A percentile compares a stretch with the other conserved stretches of the same genome.
These are phyloP conservation scores for Drosophila suboccidentalis DNA, from an alignment of 2,888 invertebrate species.

Conservation along the genomic window DNA sequence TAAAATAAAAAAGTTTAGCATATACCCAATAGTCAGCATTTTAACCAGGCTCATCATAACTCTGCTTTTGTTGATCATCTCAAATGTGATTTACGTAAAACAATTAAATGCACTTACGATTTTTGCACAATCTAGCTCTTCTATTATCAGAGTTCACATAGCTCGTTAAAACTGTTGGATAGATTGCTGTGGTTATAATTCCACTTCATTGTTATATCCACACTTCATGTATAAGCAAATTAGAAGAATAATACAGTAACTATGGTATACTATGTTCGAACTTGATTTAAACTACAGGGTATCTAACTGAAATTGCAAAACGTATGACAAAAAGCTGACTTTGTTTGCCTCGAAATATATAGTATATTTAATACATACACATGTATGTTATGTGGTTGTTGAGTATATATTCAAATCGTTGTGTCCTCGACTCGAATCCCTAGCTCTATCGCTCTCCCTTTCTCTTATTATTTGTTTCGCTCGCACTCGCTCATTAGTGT, in stretches of 20 bases:
- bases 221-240: too few relatives aligned
- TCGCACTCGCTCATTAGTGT: constrained; percentile 46
- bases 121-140: neutral
- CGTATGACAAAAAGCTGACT: neutral
- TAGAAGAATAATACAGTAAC: neutral
- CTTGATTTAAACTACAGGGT: neutral
- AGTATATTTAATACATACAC: neutral
- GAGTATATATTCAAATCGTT: constrained; percentile 11
- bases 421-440: constrained; percentile 6
- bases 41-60: neutral
- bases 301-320: neutral
- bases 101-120: too few relatives aligned
- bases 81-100: neutral
- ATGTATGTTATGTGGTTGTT: too few relatives aligned
- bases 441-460: neutral
- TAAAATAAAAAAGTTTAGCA: neutral
- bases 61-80: neutral
- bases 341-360: constrained; percentile 7
- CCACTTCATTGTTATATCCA: too few relatives aligned
- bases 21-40: neutral
- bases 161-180: neutral
- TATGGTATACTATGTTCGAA: neutral
- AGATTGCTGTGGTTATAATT: too few relatives aligned
- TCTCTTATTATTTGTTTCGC: neutral
- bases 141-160: neutral